Evolutionary conservation across 2,888 invertebrate species (phyloP), one percentile per base, ranked within the genome.

Genomic region (Callinectes sapidus): DNA sequence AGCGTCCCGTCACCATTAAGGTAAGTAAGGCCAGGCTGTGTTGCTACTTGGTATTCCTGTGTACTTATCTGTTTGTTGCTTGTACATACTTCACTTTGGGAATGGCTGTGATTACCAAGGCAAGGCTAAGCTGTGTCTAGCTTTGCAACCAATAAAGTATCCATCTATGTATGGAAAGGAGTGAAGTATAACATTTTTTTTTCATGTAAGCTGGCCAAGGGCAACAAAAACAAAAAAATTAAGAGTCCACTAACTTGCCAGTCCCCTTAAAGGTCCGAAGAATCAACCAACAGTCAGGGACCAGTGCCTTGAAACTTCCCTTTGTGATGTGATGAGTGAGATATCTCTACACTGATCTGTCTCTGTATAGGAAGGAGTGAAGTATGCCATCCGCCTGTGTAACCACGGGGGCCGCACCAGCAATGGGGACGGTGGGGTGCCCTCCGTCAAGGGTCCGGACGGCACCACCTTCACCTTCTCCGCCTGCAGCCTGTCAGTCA

Each of bases 401-500:
- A 98, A 98, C 95, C 98, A 98, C 95, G 99, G 99, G 13, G 98
- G 98, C 5, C 97, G 98, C 94, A 99, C 99, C 0, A 98, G 98
- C 94, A 99, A 98, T 95, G 99, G 99, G 0, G 99, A 99, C 96
- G 98, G 98, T 48, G 99, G 99, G 0, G 96, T 98, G 94, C 97
- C 97, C 55, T 97, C 97, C 5, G 97, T 99, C 16, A 98, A 98
- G 95, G 99, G 99, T 13, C 98, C 98, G 0, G 99, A 99, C 96
- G 98, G 98, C 87, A 98, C 98, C 10, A 97, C 97, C 1, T 99
- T 99, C 96, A 97, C 97, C 88, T 99, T 98, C 96, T 97, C 97
- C 54, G 97, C 98, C 0, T 99, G 98, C 95, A 98, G 98, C 18
- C 96, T 99, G 87, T 99, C 99, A 96, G 98, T 98, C 95, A 99